Evolutionary conservation across 2,113 vertebrate species (phyloP).

Genomic region (Ibidorhyncha struthersii): DNA sequence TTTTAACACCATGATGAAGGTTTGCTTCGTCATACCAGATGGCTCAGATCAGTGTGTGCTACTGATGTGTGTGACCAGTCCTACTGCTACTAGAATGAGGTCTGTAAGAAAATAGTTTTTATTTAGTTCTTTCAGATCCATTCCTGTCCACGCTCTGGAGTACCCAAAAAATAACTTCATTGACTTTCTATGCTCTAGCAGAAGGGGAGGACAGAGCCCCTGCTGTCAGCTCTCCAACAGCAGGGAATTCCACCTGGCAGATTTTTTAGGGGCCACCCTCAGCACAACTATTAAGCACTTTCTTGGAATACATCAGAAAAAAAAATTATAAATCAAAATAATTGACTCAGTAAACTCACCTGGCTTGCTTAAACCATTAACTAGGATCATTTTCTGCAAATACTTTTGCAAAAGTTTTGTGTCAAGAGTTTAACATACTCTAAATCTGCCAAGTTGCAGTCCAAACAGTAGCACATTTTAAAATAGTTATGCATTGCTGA

Average conservation of each 20-base stretch:
- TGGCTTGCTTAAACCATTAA: not conserved
- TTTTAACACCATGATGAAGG: rapidly evolving
- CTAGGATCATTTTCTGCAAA: not conserved
- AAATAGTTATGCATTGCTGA: not conserved
- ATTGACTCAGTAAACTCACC: not conserved
- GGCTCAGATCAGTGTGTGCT: not conserved
- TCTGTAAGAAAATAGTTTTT: not conserved
- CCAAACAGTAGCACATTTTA: not conserved
- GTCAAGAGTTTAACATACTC: not conserved
- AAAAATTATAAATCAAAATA: not conserved
- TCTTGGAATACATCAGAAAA: not conserved
- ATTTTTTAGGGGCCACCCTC: not conserved
- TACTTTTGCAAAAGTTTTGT: not conserved
- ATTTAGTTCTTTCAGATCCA: not conserved
- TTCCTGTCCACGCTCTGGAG: not conserved
- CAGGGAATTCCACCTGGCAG: not conserved
- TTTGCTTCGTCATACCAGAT: not conserved
- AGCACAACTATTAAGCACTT: not conserved
- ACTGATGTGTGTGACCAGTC: not conserved
- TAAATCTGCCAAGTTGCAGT: not conserved
- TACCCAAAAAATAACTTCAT: not conserved
- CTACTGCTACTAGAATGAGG: not conserved
- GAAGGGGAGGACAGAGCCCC: not conserved
- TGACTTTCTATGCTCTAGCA: not conserved
- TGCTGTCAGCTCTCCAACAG: not conserved